Evolutionary conservation across 2,797 vertebrate genomes (phyloP), one percentile per base, ranked within the genome.

Genomic region (Halcyon badia): DNA sequence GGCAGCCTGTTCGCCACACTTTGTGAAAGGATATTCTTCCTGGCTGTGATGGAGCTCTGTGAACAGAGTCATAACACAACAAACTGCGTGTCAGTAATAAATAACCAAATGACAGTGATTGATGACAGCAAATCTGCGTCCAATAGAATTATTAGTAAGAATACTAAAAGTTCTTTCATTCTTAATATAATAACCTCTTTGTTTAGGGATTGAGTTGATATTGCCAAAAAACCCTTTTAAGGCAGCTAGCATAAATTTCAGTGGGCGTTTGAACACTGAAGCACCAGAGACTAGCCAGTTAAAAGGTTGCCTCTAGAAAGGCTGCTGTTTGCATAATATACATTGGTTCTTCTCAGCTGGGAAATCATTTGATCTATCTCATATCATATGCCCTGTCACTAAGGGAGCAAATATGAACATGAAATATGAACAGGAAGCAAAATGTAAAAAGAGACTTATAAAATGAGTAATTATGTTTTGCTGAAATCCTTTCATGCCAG

Each of bases 401-500:
- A 71, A 42, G 46, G 64, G 88, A 84, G 79, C 71, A 89, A 92
- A 93, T 87, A 80, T 25, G 78, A 71, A 15, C 37, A 77, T 77
- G 75, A 94, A 90, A 96, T 93, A 93, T 3, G 56, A 91, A 85
- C 62, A 76, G 0, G 25, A 81, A 93, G 73, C 22, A 92, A 92
- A 95, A 93, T 84, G 89, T 92, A 84, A 85, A 72, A 82, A 92
- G 60, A 66, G 64, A 84, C 83, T 91, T 94, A 90, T 93, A 94
- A 94, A 95, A 95, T 69, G 83, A 96, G 81, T 51, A 87, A 93
- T 89, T 77, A 77, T 52, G 68, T 95, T 95, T 96, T 89, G 68
- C 62, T 81, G 65, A 83, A 71, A 92, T 51, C 48, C 78, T 85
- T 78, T 80, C 90, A 57, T 37, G 78, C 86, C 78, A 90, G 64